Conservation (phyloP, 1,140 invertebrate genomes). For the Trinorchestia longiramus region DNA sequence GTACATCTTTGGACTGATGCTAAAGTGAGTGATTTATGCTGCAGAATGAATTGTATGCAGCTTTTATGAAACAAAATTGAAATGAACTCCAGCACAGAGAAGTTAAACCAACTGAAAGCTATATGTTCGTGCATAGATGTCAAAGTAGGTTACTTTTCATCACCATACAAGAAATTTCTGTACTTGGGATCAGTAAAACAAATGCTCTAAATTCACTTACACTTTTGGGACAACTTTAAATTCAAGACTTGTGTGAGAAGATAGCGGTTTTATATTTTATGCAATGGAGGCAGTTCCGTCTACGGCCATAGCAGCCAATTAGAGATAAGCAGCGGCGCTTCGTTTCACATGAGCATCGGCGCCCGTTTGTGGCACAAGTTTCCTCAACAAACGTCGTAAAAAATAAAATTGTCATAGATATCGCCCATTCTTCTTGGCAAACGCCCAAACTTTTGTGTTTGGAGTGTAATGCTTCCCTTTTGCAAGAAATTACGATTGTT, state of each 20-base stretch:
- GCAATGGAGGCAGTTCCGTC: conserved; percentile 3
- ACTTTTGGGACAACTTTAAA: not conserved
- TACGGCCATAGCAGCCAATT: conserved; percentile 31
- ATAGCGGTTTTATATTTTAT: conserved; percentile 30
- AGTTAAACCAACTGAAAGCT: not conserved
- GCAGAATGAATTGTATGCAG: too few species aligned
- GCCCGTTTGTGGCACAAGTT: conserved; percentile 20
- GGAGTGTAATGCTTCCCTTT: conserved; percentile 24
- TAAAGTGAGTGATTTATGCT: too few species aligned
- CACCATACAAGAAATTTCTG: not conserved
- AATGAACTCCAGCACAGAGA: too few species aligned
- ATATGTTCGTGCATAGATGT: not conserved
- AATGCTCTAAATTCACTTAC: not conserved
- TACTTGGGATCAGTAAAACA: not conserved
- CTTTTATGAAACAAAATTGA: too few species aligned
- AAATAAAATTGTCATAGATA: conserved; percentile 48
- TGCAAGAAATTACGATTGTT: conserved; percentile 47
- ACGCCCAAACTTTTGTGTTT: conserved; percentile 55
- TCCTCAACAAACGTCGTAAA: conserved; percentile 41
- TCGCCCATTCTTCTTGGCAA: conserved; percentile 46
- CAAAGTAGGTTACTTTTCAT: not conserved
- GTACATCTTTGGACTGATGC: too few species aligned
- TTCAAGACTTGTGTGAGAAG: not conserved
- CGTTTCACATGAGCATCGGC: not conserved
- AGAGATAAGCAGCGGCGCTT: conserved; percentile 23